Base-by-base conservation (phyloP, 37 sponge, comb jelly and placozoan genomes). In the Cladorhizidae sp. region DNA sequence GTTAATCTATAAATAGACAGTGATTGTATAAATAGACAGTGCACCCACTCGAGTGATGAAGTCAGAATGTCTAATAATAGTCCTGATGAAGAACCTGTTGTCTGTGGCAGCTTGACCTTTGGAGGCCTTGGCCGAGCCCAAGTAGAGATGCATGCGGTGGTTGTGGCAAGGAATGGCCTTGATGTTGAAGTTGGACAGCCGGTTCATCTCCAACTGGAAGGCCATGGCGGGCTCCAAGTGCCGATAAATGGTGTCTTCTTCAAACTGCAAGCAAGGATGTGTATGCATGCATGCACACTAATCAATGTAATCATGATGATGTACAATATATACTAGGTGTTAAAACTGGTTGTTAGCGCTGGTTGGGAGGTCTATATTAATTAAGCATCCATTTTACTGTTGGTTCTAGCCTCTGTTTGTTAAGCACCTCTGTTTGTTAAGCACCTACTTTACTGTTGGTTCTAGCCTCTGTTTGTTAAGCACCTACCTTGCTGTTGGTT, bases 151-250 rank as follows among this genome's bases (percentile, higher is more conserved):
- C 87, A 98, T 95, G 6, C 85, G 79, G 62, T 83, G 91, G 76
- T 95, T 95, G 57, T 90, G 81, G 32, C 91, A 87, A 12, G 93
- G 87, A n/a, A 98, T 86, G 40, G 80, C 80, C 38, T 79, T 70
- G 40, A 98, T 92, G 64, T 90, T 80, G 51, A 98, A 98, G 84
- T 93, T 95, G 49, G 85, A 89, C 87, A 98, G 81, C 40, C 96
- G 42, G 58, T 93, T 90, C 6, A 98, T 83, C 83, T 98, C 98
- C 71, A 98, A 85, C 61, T 98, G 98, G 77, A 98, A 98, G 37
- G 98, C 98, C 40, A 98, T 83, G 33, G 94, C 98, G 43, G 98
- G 98, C 72, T 98, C 98, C 68, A 98, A 57, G 59, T 98, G 96
- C 1, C 98, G 89, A 80, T 98, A 98, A 76, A 95, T 98, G 45